Conservation (phyloP, 2,888 invertebrate genomes). For the Scrobipalpa atriplicella region DNA sequence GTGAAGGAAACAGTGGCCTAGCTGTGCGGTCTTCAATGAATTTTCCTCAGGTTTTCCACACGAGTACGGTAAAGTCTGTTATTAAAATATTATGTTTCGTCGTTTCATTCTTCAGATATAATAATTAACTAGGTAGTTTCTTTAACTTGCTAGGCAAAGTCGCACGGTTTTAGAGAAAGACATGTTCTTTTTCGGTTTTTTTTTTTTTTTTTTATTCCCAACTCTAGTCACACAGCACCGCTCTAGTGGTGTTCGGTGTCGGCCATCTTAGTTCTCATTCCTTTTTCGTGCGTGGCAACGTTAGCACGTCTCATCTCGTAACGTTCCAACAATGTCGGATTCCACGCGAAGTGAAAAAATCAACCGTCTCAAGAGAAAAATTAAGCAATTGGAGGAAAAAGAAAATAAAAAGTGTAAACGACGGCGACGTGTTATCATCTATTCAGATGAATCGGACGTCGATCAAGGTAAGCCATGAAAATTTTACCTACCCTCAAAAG, state of each 20-base stretch:
- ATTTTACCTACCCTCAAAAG: not conserved
- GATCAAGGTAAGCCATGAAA: no score
- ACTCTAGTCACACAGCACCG: not conserved
- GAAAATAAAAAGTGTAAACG: no score
- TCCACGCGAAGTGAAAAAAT: not conserved
- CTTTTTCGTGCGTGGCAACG: not conserved
- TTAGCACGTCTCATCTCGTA: not conserved
- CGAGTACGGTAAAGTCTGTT: slow-evolving; percentile 31
- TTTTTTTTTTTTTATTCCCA: no score
- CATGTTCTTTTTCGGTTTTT: no score
- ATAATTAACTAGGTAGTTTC: not conserved
- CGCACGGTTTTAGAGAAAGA: no score
- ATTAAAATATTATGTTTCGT: slow-evolving; percentile 22
- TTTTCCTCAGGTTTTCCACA: slow-evolving; percentile 49
- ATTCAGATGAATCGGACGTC: no score
- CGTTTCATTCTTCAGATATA: no score
- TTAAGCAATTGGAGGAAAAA: no score
- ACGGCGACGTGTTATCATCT: no score
- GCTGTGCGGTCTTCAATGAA: slow-evolving; percentile 50
- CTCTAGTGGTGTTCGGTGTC: no score
- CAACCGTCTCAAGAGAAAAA: not conserved
- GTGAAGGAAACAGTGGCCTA: slow-evolving; percentile 62
- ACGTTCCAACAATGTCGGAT: no score
- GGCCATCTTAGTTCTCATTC: not conserved
- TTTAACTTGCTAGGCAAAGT: slow-evolving; percentile 2